Base-by-base conservation (phyloP, 2,888 invertebrate species). In the Spodoptera picta region DNA sequence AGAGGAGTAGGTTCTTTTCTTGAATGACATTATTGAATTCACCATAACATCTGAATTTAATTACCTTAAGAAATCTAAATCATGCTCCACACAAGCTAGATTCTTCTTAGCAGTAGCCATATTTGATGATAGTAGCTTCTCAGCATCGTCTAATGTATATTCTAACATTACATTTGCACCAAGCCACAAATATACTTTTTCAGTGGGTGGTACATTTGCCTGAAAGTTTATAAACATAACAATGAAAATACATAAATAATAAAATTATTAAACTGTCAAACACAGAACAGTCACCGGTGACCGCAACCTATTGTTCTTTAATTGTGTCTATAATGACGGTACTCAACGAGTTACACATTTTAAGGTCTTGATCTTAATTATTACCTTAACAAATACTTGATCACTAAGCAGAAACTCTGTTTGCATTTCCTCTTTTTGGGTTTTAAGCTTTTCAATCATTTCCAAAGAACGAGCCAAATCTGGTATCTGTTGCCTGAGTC, bases 131-230 rank as follows among this genome's bases (percentile, higher is more conserved):
- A 99, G 94, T 60, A 99, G 93, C 65, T 96, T 95, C 88, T 98
- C 97, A 41, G 99, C 99, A 93, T 99, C 99, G 75, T 98, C 97
- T 78, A 99, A 93, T 31, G 97, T 96, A 92, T 99, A 99, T 92
- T 99, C 99, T 83, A 99, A 93, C 99, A 99, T 99, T 5, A 99
- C 98, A 95, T 99, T 99, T 3, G 99, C 97, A 48, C 97, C 97
- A 59, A 97, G 92, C 97, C 97, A 97, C 59, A 97, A 90, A 77
- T 96, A 97, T 12, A 99, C 99, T 83, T 96, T 98, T 81, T 99
- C 97, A 27, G 98, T 98, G 2, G 99, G 98, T 73, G 97, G 97
- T 75, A 99, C 96, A 82, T 96, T 95, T 1, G 99, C 99, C 95
- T 97, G 96, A 45, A 97, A 92, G 51, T 10, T 4, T 36, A 7